Conservation (phyloP, 2,888 invertebrate species). For the Adelognathus sp. region DNA sequence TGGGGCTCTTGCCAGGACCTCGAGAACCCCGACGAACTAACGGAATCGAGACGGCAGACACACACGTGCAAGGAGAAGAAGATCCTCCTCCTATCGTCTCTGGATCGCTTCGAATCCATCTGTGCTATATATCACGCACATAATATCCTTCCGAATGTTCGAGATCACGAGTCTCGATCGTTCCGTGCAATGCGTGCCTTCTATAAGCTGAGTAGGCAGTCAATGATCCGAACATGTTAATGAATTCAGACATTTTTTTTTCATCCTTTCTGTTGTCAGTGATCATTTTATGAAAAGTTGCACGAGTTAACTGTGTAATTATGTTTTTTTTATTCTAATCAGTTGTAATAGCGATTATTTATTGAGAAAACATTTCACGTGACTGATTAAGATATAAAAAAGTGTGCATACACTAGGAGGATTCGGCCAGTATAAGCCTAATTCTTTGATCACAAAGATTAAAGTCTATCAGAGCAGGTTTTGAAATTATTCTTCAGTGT, state of each 20-base stretch:
- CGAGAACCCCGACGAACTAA: conserved; percentile 46
- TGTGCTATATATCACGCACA: neutral
- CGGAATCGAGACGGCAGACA: conserved; percentile 54
- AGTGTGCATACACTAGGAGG: too few species aligned
- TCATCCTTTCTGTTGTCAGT: neutral
- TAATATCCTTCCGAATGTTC: conserved; percentile 40
- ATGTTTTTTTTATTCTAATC: neutral
- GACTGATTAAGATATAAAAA: too few species aligned
- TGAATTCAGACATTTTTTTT: neutral
- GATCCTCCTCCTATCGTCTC: conserved; percentile 40
- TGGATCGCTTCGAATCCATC: conserved; percentile 21
- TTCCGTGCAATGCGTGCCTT: neutral
- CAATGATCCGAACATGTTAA: neutral
- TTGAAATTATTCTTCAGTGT: too few species aligned
- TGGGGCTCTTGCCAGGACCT: conserved; percentile 41
- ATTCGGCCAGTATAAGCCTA: too few species aligned
- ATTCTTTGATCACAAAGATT: too few species aligned
- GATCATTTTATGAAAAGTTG: neutral
- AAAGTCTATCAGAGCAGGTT: too few species aligned
- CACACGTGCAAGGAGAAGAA: conserved; percentile 54
- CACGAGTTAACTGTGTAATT: too few species aligned
- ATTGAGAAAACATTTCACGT: too few species aligned
- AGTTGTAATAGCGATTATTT: too few species aligned
- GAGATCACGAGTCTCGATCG: conserved; percentile 7
- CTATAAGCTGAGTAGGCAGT: neutral